Base-by-base conservation (phyloP, 1,140 invertebrate species). In the Calephelis nemesis region DNA sequence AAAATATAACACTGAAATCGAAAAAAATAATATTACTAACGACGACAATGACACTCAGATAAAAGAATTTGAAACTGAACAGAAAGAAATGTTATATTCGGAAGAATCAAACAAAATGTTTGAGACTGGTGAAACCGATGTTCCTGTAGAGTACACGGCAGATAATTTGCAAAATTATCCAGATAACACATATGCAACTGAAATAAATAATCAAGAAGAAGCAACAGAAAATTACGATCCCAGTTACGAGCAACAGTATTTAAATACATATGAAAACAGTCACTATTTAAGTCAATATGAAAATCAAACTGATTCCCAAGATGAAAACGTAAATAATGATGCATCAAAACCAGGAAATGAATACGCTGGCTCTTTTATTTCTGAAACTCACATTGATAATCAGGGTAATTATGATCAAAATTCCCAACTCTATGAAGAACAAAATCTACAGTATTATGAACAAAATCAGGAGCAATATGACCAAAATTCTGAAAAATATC, bases 201-300 rank as follows among this genome's bases (percentile, higher is more conserved):
- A 85, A 69, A 73, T 81, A 42, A 82, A 83, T 52, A 83, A 85
- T 71, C 77, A 84, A 54, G 82, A 81, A 74, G 83, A 84, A 71
- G 67, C 82, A 7, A 77, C 70, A 11, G 73, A 83, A 68, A 76
- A 69, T 12, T 88, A 89, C 67, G 85, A 89, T 74, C 85, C 77
- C 65, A 77, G 68, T 68, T 88, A 88, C 30, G 72, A 83, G 66
- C 73, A 84, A 67, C 84, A 88, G 65, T 88, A 88, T 73, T 70
- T 58, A 67, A 63, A 67, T 70, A 62, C 50, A 52, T 69, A 75
- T 30, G 66, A 75, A 13, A 62, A 12, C 9, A 68, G 74, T 69
- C 68, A 64, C 45, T 66, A 69, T 15, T 30, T 58, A 67, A 47
- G 30, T 12, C 65, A 67, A n/a, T 42, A 54, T 58, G 50, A 67